Base-by-base conservation (phyloP, 1,140 invertebrate species). In the Homalodisca vitripennis region DNA sequence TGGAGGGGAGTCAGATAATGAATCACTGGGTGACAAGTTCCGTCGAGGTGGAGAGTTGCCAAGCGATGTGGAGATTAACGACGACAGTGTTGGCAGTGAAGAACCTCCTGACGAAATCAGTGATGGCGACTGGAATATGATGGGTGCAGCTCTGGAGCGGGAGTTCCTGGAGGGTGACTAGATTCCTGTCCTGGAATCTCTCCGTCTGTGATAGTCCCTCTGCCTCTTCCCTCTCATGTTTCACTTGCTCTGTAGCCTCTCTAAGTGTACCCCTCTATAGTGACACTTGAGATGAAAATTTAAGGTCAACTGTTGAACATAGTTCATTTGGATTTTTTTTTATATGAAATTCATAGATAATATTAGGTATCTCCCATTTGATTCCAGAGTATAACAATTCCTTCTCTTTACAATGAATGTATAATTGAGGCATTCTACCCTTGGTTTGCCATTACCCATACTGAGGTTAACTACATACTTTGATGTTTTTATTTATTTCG, bases 101-200 rank as follows among this genome's bases (percentile, higher is more conserved):
- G 88, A 90, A 64, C 82, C 85, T 14, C 83, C 83, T 2, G 87
- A 87, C 65, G 82, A 85, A 53, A 78, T 79, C 63, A 89, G 92
- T 74, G 91, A 93, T 75, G 86, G 89, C 67, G 90, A 92, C 69
- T 93, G 92, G 92, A 92, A 92, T 78, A 88, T 90, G 75, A 93
- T 97, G 88, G 94, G 93, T n/a, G 92, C 91, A 12, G 94, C 93
- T 14, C 84, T 97, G 29, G 94, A 97, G 80, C 84, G 92, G 73
- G 93, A 95, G 82, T 95, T 97, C 79, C 82, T 95, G 55, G 69
- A 70, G 27, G 62, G 69, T 14, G 68, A 69, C 13, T 69, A 31
- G n/a, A 69, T 46, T 26, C 30, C 27, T 22, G 30, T 6, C 10
- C 6, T n/a, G 22, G 10, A 13, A 14, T 24, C 48, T 3, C 6